Evolutionary conservation across 2,113 vertebrate genomes (phyloP), one percentile per base, ranked within the genome.

Genomic region (Marmota flaviventris): DNA sequence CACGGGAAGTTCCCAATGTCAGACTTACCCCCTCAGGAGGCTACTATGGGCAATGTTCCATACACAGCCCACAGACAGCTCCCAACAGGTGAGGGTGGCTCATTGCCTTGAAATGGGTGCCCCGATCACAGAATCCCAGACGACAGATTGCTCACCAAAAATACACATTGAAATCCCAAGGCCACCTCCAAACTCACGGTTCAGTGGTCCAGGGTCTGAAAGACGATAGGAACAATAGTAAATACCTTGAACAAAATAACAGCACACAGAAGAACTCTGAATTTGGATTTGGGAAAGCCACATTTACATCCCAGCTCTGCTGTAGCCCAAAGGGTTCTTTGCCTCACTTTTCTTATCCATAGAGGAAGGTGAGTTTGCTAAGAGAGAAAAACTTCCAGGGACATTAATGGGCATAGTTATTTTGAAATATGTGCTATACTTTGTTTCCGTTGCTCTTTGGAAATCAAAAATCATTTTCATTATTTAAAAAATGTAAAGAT

Each of bases 391-490:
- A 69, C 78, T 34, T 87, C 29, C 25, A 75, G 58, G 58, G 91
- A 75, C 13, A 58, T 34, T 84, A 65, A 89, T 72, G 5, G 29
- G 22, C 48, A 75, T 18, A 37, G 2, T 27, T 37, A 51, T 72
- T 78, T 48, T 72, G 51, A 85, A 89, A 56, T 25, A 48, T 12
- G 4, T 14, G 8, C 34, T 32, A 5, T 42, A 29, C 39, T 63
- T 86, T 87, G 79, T 91, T 85, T 76, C 58, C 65, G 12, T 56
- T 32, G 24, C 16, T 78, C 34, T 94, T 85, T 85, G 5, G 12
- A 93, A 85, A 76, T 73, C 22, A 72, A 91, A 91, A 92, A 22
- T 90, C 24, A 92, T 73, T 90, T 94, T 86, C 11, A 39, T 79
- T 76, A 48, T 39, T 75, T 92, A 79, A 90, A 63, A 70, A 87